Percentiles rank a stretch among this genome's conserved stretches.
phyloP scores from a whole-genome alignment of 2,888 invertebrate species.

The Drosophila birchii region DNA sequence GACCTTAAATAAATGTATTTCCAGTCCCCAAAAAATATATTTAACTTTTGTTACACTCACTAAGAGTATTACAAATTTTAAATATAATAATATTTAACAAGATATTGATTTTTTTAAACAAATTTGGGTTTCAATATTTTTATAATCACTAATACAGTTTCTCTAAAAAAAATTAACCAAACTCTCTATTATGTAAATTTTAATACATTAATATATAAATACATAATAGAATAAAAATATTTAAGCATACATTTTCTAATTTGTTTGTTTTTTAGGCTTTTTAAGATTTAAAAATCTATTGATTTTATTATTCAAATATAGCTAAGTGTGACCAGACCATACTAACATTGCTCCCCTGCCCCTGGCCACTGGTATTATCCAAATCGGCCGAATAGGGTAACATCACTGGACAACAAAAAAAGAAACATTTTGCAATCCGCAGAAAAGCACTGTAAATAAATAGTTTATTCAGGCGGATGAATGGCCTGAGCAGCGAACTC shows the following conservation, averaged over 20 bases:
- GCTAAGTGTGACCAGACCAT: not conserved
- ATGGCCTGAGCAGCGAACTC: slow-evolving; percentile 19
- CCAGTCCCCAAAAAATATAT: not conserved
- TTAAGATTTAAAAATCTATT: not conserved
- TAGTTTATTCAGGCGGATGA: slow-evolving; percentile 17
- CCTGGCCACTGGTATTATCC: not conserved
- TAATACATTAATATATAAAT: no score
- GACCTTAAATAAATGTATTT: not conserved
- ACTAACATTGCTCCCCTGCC: not conserved
- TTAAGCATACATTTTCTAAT: not conserved
- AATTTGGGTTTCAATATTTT: not conserved
- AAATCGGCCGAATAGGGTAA: not conserved
- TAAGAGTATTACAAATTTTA: not conserved
- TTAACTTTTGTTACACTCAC: no score
- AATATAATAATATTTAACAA: no score
- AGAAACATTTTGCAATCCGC: slow-evolving; percentile 60
- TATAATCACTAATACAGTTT: not conserved
- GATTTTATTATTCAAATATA: not conserved
- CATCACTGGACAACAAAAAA: slow-evolving; percentile 44
- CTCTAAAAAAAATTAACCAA: not conserved
- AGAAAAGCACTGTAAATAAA: slow-evolving; percentile 29
- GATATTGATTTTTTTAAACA: no score
- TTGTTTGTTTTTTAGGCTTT: not conserved
- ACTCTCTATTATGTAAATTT: not conserved
- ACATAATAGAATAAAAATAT: no score